Percentiles rank a stretch among this genome's conserved stretches.
phyloP scores from a whole-genome alignment of 2,888 invertebrate species.

The Andrena trimmerana region DNA sequence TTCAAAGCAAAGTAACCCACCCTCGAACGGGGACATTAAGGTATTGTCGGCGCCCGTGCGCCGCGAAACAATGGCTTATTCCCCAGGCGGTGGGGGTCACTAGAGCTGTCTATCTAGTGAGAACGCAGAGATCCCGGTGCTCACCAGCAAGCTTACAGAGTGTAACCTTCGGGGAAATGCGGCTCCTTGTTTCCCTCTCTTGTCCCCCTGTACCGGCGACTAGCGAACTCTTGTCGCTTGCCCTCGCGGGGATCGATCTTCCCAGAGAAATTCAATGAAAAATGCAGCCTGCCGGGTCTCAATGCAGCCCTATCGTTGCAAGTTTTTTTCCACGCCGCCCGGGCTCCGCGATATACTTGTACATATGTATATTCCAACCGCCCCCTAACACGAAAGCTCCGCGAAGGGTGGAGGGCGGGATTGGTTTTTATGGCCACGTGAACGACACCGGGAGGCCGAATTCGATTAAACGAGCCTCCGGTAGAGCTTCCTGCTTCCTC shows the following conservation, averaged over 20 bases:
- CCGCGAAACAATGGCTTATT: slow-evolving; percentile 74
- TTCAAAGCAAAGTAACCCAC: slow-evolving; percentile 61
- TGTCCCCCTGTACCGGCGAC: background rate
- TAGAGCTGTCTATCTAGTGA: slow-evolving; percentile 56
- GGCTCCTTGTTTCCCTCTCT: slow-evolving; percentile 42
- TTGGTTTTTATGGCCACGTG: background rate
- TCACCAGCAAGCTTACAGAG: slow-evolving; percentile 33
- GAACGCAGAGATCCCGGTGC: slow-evolving; percentile 24
- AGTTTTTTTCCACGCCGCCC: slow-evolving; percentile 1
- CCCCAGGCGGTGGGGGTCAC: slow-evolving; percentile 68
- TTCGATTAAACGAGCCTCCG: slow-evolving; percentile 5
- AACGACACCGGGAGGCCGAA: background rate
- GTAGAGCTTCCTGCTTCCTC: background rate
- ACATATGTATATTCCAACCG: background rate
- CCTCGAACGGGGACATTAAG: slow-evolving; percentile 70
- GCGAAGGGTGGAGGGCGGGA: background rate
- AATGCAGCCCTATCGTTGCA: background rate
- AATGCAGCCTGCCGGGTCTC: slow-evolving; percentile 28
- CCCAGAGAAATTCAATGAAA: slow-evolving; percentile 35
- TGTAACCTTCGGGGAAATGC: slow-evolving; percentile 51
- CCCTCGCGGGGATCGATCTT: background rate
- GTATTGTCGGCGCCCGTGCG: slow-evolving; percentile 73
- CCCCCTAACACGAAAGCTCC: background rate
- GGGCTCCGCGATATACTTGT: background rate
- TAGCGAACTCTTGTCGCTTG: background rate